phyloP scores from a whole-genome alignment of 2,797 vertebrate species.

The Cynopterus sphinx region DNA sequence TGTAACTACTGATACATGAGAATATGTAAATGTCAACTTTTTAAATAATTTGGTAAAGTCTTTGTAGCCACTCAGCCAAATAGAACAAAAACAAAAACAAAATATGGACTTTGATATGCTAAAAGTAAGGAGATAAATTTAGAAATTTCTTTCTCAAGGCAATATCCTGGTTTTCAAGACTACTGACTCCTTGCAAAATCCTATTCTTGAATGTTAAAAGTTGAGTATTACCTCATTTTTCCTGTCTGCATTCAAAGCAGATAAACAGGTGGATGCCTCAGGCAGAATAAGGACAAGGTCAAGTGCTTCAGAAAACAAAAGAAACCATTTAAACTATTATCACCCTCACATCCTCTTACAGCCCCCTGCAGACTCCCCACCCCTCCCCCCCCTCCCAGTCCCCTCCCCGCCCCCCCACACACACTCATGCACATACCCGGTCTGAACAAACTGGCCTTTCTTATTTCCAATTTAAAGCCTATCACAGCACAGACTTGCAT shows the following conservation, averaged over 20 bases:
- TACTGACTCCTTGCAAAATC: not conserved
- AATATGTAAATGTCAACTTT: slow-evolving; percentile 74
- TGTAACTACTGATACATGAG: slow-evolving; percentile 69
- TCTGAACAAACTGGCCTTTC: not conserved
- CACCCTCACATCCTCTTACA: not conserved
- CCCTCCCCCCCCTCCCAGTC: too few species aligned
- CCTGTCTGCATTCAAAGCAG: not conserved
- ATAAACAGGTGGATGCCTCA: not conserved
- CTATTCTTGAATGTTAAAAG: not conserved
- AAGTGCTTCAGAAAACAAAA: not conserved
- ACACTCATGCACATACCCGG: not conserved
- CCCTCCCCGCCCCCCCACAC: too few species aligned
- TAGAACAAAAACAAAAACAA: too few species aligned
- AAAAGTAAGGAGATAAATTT: not conserved
- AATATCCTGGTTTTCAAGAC: not conserved
- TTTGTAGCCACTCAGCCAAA: slow-evolving; percentile 65
- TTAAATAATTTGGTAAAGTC: slow-evolving; percentile 80
- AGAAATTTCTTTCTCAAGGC: not conserved
- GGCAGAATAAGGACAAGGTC: not conserved
- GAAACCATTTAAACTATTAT: not conserved
- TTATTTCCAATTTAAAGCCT: not conserved
- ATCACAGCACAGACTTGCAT: not conserved
- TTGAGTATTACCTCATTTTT: not conserved
- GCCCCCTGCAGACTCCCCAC: too few species aligned
- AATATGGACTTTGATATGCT: not conserved